A percentile compares a stretch with the other conserved stretches of the same genome.
phyloP scores from a whole-genome alignment of 2,797 vertebrate genomes.

The Naso thynnoides region DNA sequence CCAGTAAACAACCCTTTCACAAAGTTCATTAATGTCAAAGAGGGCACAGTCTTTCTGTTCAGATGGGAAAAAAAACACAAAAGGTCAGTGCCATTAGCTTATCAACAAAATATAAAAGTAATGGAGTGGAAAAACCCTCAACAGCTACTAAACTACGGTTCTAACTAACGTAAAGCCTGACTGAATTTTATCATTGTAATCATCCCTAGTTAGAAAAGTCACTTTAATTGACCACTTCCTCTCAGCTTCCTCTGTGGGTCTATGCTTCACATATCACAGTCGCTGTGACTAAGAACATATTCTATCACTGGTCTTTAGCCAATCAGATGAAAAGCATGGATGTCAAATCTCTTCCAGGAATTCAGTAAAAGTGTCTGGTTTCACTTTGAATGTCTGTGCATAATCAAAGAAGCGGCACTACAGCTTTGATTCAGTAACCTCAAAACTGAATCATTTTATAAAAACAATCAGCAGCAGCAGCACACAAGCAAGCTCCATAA shows the following conservation, averaged over 20 bases:
- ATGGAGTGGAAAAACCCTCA: constrained; percentile 16
- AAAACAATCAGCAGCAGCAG: neutral
- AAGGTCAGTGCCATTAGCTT: constrained; percentile 58
- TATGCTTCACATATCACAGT: constrained; percentile 3
- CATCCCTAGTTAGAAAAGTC: constrained; percentile 5
- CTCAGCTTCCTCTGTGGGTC: neutral
- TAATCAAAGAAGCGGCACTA: neutral
- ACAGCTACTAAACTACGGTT: constrained; percentile 23
- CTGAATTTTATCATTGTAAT: neutral
- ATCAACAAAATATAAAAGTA: constrained; percentile 55
- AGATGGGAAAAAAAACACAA: constrained; percentile 25
- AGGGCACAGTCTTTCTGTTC: constrained; percentile 54
- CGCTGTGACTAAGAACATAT: constrained; percentile 5
- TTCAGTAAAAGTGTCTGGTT: neutral
- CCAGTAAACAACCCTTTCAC: constrained; percentile 77
- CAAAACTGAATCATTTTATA: neutral
- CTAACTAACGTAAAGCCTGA: constrained; percentile 6
- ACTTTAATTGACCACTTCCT: neutral
- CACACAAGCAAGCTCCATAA: neutral
- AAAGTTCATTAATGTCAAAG: constrained; percentile 82
- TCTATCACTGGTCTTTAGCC: constrained; percentile 10
- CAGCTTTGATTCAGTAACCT: neutral
- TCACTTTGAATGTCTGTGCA: neutral
- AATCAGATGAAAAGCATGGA: neutral
- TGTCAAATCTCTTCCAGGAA: constrained; percentile 24